Conservation (phyloP, 2,888 invertebrate genomes). For the Volucella zonaria region DNA sequence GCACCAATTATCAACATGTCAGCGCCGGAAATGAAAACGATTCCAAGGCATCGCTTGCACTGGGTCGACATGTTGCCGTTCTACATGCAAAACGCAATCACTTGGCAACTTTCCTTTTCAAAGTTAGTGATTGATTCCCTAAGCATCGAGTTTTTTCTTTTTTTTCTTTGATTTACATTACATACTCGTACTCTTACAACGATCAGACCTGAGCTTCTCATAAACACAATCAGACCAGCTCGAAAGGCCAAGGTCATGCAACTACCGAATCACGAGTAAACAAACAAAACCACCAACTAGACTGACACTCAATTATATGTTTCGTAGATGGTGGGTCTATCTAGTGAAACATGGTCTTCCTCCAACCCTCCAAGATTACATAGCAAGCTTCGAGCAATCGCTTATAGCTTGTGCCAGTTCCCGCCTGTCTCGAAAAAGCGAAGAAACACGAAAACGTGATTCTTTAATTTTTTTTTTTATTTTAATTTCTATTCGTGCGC, state of each 20-base stretch:
- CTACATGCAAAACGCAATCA: too few species aligned
- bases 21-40: slow-evolving; percentile 1
- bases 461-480: slow-evolving; percentile 11
- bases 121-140: background rate
- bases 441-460: slow-evolving; percentile 65
- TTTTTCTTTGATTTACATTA: background rate
- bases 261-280: slow-evolving; percentile 23
- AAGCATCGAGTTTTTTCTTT: background rate
- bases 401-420: slow-evolving; percentile 7
- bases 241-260: slow-evolving; percentile 57
- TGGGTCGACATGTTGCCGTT: background rate
- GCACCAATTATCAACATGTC: background rate
- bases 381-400: background rate
- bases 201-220: slow-evolving; percentile 1
- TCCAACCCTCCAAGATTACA: background rate
- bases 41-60: background rate
- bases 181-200: background rate
- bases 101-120: background rate
- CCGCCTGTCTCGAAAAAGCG: slow-evolving; percentile 22
- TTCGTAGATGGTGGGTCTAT: slow-evolving; percentile 14
- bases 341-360: background rate
- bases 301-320: slow-evolving; percentile 66
- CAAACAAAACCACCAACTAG: slow-evolving; percentile 37
- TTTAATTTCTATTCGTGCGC: slow-evolving; percentile 40
- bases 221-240: slow-evolving; percentile 3